Evolutionary conservation across 2,113 vertebrate species (phyloP).

Genomic region (Labeo catla): DNA sequence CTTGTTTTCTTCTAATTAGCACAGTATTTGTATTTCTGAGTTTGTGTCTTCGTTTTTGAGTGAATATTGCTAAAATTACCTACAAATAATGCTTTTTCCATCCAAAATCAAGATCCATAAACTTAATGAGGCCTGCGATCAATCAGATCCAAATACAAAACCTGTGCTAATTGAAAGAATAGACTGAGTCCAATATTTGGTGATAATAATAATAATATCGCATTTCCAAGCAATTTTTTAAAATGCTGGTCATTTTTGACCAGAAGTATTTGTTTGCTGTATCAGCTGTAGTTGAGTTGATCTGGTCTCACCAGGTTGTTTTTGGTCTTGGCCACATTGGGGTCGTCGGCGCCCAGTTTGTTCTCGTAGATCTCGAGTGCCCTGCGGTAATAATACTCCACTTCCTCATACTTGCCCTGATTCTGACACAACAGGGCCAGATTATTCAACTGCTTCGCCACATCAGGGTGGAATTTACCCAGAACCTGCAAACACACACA

Average conservation of each 20-base stretch:
- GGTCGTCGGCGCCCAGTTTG: slow-evolving; percentile 91
- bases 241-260: not conserved
- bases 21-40: no score
- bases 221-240: not conserved
- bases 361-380: slow-evolving; percentile 95
- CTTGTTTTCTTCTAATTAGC: no score
- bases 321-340: slow-evolving; percentile 97
- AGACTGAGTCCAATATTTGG: not conserved
- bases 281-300: not conserved
- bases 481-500: slow-evolving; percentile 59
- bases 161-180: no score
- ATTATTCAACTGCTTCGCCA: slow-evolving; percentile 98
- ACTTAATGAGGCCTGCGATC: no score
- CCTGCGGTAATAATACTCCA: slow-evolving; percentile 93
- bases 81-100: no score
- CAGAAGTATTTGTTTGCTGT: not conserved
- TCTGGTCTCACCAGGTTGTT: slow-evolving; percentile 90
- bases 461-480: slow-evolving; percentile 86
- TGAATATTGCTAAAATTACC: no score
- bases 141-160: no score
- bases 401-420: slow-evolving; percentile 97
- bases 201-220: not conserved
- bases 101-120: no score
- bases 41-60: no score
- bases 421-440: slow-evolving; percentile 96